phyloP scores from a whole-genome alignment of 1,140 invertebrate genomes.

The Drosophila seguyi region DNA sequence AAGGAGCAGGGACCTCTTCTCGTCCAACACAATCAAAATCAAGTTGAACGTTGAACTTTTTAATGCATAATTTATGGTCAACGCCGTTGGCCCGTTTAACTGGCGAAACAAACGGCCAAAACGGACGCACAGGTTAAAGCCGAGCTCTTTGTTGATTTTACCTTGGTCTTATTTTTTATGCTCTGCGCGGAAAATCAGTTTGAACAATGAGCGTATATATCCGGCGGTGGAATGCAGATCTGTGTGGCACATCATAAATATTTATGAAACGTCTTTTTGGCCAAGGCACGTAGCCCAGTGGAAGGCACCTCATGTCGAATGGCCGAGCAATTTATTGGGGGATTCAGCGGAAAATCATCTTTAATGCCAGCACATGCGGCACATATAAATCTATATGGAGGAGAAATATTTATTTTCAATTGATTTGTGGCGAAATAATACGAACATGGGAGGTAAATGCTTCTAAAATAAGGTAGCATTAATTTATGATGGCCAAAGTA shows the following conservation, averaged over 20 bases:
- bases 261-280: slow-evolving; percentile 62
- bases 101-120: slow-evolving; percentile 15
- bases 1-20: slow-evolving; percentile 43
- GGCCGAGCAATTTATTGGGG: slow-evolving; percentile 64
- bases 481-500: slow-evolving; percentile 8
- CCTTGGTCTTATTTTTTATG: slow-evolving; percentile 26
- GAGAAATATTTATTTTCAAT: slow-evolving; percentile 60
- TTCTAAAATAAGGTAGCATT: slow-evolving; percentile 4
- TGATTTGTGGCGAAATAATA: slow-evolving; percentile 35
- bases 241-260: slow-evolving; percentile 68
- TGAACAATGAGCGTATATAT: slow-evolving; percentile 29
- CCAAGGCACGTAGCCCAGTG: slow-evolving; percentile 23
- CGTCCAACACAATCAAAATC: slow-evolving; percentile 73
- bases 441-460: slow-evolving; percentile 5
- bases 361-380: slow-evolving; percentile 74
- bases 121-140: slow-evolving; percentile 46
- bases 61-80: slow-evolving; percentile 79
- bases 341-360: slow-evolving; percentile 68
- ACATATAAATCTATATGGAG: slow-evolving; percentile 56
- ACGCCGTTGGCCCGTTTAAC: slow-evolving; percentile 16
- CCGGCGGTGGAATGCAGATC: slow-evolving; percentile 32
- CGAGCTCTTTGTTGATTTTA: slow-evolving; percentile 42
- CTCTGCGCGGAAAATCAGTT: slow-evolving; percentile 41
- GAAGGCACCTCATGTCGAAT: slow-evolving; percentile 46
- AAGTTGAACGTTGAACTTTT: slow-evolving; percentile 79